Evolutionary conservation across 1,140 invertebrate genomes (phyloP), one percentile per base, ranked within the genome.

Genomic region (Papilio helenus): DNA sequence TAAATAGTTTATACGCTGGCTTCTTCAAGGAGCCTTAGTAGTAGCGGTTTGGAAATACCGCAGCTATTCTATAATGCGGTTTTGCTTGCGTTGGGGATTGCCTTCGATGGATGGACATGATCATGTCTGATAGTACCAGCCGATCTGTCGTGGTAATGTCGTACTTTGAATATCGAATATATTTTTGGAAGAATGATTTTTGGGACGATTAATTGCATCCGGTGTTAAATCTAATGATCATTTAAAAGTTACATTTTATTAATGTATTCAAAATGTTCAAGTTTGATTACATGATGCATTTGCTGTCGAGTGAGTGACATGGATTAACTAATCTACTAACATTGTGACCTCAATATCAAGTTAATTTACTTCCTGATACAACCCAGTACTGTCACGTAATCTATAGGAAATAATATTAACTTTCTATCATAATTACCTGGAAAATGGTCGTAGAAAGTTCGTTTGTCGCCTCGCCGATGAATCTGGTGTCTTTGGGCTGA

Each of bases 371-470:
- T 76, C 73, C 73, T 76, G 73, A 58, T 49, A 55, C 29, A 76
- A 42, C 23, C 16, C 14, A 26, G 14, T 9, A 51, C 44, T 20
- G 26, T 55, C 73, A 76, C 51, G 73, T 76, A 76, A 76, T 55
- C 4, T 58, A 34, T 34, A 76, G 73, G 49, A 76, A 58, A 58
- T 51, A 23, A 46, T 55, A 34, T n/a, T n/a, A 34, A 76, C 49
- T 76, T 79, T 61, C 74, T 79, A 72, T 12, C 46, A 34, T 79
- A 76, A 51, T 86, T 88, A 95, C 94, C 89, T 95, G 94, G 72
- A 95, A 89, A 34, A 95, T 94, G 16, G 93, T 91, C 20, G 92
- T 94, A 39, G 94, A 92, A 23, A 95, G 83, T 81, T 94, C 92
- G 79, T 91, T 92, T 12, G 93, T 94, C n/a, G 93, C 93, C 74